Conservation (phyloP, 2,888 invertebrate genomes). For the Andrena trimmerana region DNA sequence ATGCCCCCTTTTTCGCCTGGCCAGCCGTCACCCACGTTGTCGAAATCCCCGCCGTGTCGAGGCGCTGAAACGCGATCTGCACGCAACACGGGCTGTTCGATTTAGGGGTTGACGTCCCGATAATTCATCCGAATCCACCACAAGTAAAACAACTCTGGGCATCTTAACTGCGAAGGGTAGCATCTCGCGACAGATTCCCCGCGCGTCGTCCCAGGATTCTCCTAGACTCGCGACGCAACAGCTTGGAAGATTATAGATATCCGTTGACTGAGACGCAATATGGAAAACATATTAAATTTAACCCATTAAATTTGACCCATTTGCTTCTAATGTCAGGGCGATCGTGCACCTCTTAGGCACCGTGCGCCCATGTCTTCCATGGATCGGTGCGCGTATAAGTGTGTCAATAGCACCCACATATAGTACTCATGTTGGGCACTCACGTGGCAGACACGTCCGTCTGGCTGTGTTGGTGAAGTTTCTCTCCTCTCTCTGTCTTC, state of each 20-base stretch:
- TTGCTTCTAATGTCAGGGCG: constrained; percentile 4
- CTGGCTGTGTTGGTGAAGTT: constrained; percentile 52
- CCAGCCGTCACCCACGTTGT: constrained; percentile 32
- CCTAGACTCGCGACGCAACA: too few relatives aligned
- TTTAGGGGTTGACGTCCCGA: not conserved
- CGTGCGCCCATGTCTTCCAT: constrained; percentile 6
- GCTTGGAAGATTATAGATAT: too few relatives aligned
- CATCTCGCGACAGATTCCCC: too few relatives aligned
- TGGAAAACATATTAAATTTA: too few relatives aligned
- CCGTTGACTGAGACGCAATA: too few relatives aligned
- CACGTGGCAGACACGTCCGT: constrained; percentile 42
- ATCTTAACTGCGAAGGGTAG: too few relatives aligned
- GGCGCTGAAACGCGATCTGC: constrained; percentile 16
- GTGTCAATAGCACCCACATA: constrained; percentile 74
- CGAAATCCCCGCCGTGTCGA: constrained; percentile 17
- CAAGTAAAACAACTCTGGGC: too few relatives aligned
- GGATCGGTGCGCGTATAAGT: constrained; percentile 65
- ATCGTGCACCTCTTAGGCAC: not conserved
- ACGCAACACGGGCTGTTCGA: constrained; percentile 11
- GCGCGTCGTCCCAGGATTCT: too few relatives aligned
- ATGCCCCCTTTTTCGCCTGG: not conserved
- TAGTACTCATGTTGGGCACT: constrained; percentile 47
- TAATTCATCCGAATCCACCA: not conserved
- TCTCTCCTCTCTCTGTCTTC: constrained; percentile 51
- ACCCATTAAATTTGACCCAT: constrained; percentile 5